Conservation (phyloP, 1,140 invertebrate species). For the Sinonovacula constricta region DNA sequence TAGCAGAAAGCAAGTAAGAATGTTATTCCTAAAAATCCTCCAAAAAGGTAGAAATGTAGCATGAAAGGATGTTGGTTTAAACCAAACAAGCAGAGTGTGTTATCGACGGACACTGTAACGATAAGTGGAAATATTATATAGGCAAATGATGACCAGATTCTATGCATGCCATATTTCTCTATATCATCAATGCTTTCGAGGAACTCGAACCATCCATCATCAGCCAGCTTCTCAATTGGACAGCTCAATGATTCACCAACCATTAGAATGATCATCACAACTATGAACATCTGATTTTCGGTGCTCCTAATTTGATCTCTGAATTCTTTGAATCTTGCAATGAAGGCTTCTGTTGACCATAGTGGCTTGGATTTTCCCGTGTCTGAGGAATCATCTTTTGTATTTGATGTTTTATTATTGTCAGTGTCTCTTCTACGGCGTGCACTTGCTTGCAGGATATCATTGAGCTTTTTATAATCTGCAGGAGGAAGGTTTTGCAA, state of each 20-base stretch:
- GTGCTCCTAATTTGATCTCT: constrained; percentile 49
- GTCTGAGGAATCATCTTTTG: too few relatives aligned
- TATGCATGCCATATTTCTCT: constrained; percentile 76
- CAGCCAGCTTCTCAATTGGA: constrained; percentile 74
- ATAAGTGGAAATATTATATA: constrained; percentile 69
- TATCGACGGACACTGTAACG: constrained; percentile 66
- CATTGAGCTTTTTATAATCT: too few relatives aligned
- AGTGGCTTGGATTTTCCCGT: too few relatives aligned
- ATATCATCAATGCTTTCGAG: constrained; percentile 74
- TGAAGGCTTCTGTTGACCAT: too few relatives aligned
- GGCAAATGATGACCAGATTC: constrained; percentile 70
- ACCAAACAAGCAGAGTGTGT: constrained; percentile 70
- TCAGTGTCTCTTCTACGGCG: too few relatives aligned
- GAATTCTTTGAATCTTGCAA: too few relatives aligned
- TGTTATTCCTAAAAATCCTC: constrained; percentile 63
- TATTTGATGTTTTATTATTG: too few relatives aligned
- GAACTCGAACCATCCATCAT: constrained; percentile 77
- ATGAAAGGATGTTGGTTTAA: constrained; percentile 70
- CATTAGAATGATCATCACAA: constrained; percentile 65
- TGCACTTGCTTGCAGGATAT: too few relatives aligned
- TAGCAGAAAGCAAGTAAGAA: constrained; percentile 69
- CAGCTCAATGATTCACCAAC: constrained; percentile 71
- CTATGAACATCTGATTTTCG: constrained; percentile 62
- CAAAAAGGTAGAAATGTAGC: constrained; percentile 75
- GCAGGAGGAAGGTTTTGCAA: constrained; percentile 18